Evolutionary conservation across 2,797 vertebrate genomes (phyloP), one percentile per base, ranked within the genome.

Genomic region (Sebastiscus albofasciatus): DNA sequence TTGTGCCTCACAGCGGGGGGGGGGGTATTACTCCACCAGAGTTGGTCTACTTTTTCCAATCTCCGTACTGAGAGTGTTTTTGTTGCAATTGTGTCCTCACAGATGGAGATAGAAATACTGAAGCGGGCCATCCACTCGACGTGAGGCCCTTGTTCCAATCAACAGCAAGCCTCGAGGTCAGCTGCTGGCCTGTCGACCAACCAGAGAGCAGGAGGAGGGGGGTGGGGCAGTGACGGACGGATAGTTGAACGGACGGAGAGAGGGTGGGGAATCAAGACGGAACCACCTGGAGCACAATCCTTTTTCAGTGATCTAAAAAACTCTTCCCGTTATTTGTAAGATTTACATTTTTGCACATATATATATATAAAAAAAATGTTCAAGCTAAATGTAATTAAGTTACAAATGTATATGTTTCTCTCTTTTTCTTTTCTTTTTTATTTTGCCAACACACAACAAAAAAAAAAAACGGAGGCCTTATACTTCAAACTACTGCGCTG

Each of bases 61-160:
- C 42, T 16, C 22, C 6, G 0, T 12, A 18, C 29, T 62, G 12
- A 59, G 27, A 27, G 12, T 22, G 22, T 13, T 6, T 54, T 56
- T 39, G 36, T 14, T 76, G 29, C 49, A 8, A 29, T 10, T 86
- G 4, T 89, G 71, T 84, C 18, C 76, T 87, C 55, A 24, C 92
- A 99, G 98, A 87, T 95, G 89, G 98, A 99, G 95, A 95, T 99
- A 90, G 97, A 98, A 75, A 98, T 97, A 86, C 92, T 99, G 92
- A 99, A 98, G 95, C 97, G 95, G 93, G 90, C 90, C 8, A 84
- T 97, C 88, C 94, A 96, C 71, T 94, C 94, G 49, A 96, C 97
- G 90, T 99, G 97, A 99, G 92, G 84, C 39, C 49, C 10, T 0
- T 6, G 16, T 49, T 24, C 71, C 65, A 39, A 67, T 72, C 68